A percentile compares a stretch with the other conserved stretches of the same genome.
These are phyloP conservation scores for Patella ulyssiponensis DNA, from an alignment of 2,888 invertebrate genomes.

Conservation along the genomic window DNA sequence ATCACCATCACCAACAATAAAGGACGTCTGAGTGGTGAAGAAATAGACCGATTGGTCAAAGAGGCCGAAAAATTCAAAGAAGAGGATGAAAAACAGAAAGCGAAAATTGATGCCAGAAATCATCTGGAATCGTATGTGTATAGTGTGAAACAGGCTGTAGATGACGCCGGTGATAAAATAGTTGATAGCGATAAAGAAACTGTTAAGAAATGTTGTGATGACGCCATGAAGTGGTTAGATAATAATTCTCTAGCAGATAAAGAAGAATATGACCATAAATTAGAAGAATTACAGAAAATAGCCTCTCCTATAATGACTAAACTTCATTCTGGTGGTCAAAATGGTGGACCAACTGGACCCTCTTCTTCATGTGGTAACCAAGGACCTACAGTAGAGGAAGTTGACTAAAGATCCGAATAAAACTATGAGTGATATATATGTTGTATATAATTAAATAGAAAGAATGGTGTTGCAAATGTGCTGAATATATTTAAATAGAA, in stretches of 20 bases:
- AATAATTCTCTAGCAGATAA: constrained; percentile 84
- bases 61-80: constrained; percentile 66
- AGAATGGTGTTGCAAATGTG: too few species aligned
- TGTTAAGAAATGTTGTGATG: constrained; percentile 75
- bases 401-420: constrained; percentile 44
- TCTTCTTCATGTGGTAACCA: constrained; percentile 39
- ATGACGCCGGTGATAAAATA: constrained; percentile 77
- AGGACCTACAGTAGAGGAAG: constrained; percentile 29
- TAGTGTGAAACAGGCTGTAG: constrained; percentile 75
- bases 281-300: constrained; percentile 82
- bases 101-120: constrained; percentile 59
- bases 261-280: constrained; percentile 82
- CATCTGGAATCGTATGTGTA: constrained; percentile 61
- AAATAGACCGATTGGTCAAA: constrained; percentile 82
- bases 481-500: too few species aligned
- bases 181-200: constrained; percentile 80
- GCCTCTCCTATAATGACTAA: constrained; percentile 85
- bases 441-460: too few species aligned
- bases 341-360: constrained; percentile 3
- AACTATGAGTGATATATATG: too few species aligned
- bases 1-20: constrained; percentile 91
- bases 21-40: constrained; percentile 86
- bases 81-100: constrained; percentile 65
- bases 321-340: constrained; percentile 48
- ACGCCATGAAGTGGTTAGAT: constrained; percentile 86